phyloP scores from a whole-genome alignment of 2,797 vertebrate species.

The Australoheros facetus region DNA sequence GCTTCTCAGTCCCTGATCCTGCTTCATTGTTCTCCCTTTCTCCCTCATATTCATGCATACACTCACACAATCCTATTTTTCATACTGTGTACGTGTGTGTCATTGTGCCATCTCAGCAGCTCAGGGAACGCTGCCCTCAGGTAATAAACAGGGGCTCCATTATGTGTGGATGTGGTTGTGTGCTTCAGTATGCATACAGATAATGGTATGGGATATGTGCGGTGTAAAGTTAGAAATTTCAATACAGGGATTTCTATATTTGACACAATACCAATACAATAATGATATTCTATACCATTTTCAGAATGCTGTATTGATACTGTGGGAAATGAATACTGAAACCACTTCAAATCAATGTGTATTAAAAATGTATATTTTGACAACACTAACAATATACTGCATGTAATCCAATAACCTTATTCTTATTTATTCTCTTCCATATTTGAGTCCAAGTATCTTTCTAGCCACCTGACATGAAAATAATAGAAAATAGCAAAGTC shows the following conservation, averaged over 20 bases:
- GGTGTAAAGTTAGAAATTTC: neutral
- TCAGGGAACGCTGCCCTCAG: constrained; percentile 28
- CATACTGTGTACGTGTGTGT: constrained; percentile 28
- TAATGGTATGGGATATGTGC: neutral
- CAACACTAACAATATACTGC: neutral
- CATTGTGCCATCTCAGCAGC: constrained; percentile 59
- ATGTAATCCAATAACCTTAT: neutral
- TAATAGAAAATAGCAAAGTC: neutral
- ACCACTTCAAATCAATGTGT: neutral
- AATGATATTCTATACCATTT: neutral
- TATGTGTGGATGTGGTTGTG: constrained; percentile 36
- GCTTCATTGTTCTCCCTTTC: neutral
- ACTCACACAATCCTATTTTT: constrained; percentile 43
- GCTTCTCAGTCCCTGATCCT: neutral
- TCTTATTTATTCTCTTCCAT: constrained; percentile 33
- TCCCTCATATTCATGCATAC: constrained; percentile 1
- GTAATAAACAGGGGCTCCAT: constrained; percentile 46
- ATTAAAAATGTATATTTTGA: neutral
- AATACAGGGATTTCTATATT: neutral
- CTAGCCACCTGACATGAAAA: neutral
- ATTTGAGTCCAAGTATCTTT: neutral
- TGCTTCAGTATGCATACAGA: constrained; percentile 1
- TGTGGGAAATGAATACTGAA: neutral
- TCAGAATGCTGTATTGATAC: neutral
- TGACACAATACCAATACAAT: neutral